A percentile compares a stretch with the other conserved stretches of the same genome.
These are phyloP conservation scores for Thereva nobilitata DNA, from an alignment of 2,888 invertebrate species.

Conservation along the genomic window DNA sequence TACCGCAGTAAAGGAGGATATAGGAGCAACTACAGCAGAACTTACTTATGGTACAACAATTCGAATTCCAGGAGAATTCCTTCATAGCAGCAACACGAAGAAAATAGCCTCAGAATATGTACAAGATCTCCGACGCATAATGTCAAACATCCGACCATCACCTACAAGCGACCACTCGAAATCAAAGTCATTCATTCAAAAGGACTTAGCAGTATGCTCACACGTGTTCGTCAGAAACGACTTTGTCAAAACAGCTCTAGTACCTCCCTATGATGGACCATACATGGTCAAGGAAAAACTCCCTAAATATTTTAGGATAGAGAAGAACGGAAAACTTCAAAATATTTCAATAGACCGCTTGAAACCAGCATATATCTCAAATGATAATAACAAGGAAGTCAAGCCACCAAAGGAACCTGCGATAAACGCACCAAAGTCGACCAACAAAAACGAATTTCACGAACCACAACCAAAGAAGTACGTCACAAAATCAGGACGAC, in stretches of 20 bases:
- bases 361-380: neutral
- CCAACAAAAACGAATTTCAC: no score
- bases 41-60: conserved; percentile 2
- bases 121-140: neutral
- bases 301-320: neutral
- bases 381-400: no score
- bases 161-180: neutral
- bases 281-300: neutral
- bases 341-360: conserved; percentile 7
- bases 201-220: neutral
- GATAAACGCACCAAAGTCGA: no score
- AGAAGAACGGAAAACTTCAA: neutral
- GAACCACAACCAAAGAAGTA: no score
- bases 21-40: conserved; percentile 2
- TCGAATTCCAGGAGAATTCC: conserved; percentile 12
- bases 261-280: conserved; percentile 9
- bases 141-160: neutral
- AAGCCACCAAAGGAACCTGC: no score
- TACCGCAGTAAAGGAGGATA: neutral
- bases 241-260: neutral
- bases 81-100: neutral
- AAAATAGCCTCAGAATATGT: neutral
- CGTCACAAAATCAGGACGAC: no score
- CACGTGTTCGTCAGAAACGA: conserved; percentile 7
- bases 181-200: neutral